Conservation (phyloP, 2,888 invertebrate genomes). For the Pollenia angustigena region DNA sequence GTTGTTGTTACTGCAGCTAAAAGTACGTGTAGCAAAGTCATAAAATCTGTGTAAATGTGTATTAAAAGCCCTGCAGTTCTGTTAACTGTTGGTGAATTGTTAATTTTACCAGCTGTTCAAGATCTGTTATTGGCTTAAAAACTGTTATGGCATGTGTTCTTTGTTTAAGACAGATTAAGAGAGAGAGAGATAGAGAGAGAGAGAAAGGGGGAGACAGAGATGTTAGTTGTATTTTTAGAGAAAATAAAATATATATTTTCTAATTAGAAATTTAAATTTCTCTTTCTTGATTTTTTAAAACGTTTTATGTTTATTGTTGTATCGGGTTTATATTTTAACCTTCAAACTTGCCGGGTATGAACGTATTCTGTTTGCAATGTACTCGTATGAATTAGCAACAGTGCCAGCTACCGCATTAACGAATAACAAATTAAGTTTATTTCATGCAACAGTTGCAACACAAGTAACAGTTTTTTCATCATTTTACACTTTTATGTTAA, state of each 20-base stretch:
- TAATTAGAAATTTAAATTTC: no score
- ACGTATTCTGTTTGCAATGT: background rate
- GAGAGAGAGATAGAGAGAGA: no score
- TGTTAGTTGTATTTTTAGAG: no score
- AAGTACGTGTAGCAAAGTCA: conserved; percentile 34
- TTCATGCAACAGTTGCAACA: conserved; percentile 70
- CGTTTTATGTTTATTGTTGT: no score
- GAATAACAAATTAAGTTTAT: conserved; percentile 71
- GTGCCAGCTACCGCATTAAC: conserved; percentile 42
- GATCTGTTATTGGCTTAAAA: no score
- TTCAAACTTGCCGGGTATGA: conserved; percentile 10
- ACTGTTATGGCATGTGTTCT: no score
- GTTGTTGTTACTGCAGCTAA: conserved; percentile 41
- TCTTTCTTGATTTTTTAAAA: no score
- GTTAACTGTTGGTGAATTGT: background rate
- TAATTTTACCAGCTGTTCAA: no score
- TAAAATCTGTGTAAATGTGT: background rate
- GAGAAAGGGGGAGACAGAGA: no score
- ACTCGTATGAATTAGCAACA: conserved; percentile 38
- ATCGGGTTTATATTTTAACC: background rate
- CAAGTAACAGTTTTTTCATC: conserved; percentile 51
- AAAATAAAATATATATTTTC: no score
- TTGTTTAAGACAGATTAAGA: no score
- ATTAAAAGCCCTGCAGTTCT: background rate
- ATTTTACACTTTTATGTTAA: conserved; percentile 42